Evolutionary conservation across 2,797 vertebrate species (phyloP).

Genomic region (Eulemur mongoz): DNA sequence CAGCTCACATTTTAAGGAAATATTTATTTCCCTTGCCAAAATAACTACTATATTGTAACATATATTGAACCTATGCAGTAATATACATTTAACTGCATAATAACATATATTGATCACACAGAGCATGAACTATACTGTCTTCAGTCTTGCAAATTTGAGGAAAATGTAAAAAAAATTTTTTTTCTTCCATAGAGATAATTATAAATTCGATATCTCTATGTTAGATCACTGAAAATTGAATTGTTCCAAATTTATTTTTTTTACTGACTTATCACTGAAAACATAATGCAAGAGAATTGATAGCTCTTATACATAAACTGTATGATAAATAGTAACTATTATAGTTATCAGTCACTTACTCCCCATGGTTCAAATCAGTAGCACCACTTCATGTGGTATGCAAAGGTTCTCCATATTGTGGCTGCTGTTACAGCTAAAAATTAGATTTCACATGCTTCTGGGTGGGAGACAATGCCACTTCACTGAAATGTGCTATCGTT

Average conservation of each 20-base stretch:
- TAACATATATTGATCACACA: neutral
- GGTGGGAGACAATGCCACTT: neutral
- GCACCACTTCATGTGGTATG: neutral
- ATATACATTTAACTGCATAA: neutral
- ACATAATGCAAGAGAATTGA: neutral
- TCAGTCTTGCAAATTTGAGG: neutral
- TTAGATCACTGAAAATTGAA: conserved; percentile 19
- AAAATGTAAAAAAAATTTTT: neutral
- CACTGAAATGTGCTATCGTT: neutral
- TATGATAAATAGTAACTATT: neutral
- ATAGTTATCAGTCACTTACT: neutral
- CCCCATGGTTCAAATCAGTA: neutral
- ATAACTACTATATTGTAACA: neutral
- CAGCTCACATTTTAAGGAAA: conserved; percentile 16
- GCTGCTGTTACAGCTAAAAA: conserved; percentile 8
- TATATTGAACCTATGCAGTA: neutral
- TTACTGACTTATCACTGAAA: neutral
- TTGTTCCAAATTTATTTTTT: neutral
- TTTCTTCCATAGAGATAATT: neutral
- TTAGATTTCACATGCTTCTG: neutral
- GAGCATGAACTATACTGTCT: neutral
- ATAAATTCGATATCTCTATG: neutral
- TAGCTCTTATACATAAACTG: neutral
- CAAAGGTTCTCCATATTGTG: neutral
- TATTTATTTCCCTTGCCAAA: conserved; percentile 18